phyloP scores from a whole-genome alignment of 2,888 invertebrate genomes.

The Drosophila planitibia region DNA sequence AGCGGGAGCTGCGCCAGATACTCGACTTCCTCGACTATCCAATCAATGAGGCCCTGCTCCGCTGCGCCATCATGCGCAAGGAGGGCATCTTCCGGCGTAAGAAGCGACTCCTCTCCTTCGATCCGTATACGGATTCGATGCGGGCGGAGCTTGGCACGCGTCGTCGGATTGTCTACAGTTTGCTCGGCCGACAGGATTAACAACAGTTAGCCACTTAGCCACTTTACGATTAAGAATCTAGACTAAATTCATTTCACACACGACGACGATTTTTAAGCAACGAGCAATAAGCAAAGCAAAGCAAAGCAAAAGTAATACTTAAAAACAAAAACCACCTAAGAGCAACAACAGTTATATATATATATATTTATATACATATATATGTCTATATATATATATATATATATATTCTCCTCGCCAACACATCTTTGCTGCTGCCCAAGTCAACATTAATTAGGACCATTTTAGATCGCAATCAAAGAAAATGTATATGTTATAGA shows the following conservation, averaged over 20 bases:
- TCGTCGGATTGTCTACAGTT: constrained; percentile 86
- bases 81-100: constrained; percentile 91
- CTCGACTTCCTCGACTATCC: constrained; percentile 88
- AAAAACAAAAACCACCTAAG: constrained; percentile 43
- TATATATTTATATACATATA: not conserved
- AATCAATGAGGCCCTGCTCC: constrained; percentile 86
- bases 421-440: constrained; percentile 1
- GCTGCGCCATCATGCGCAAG: constrained; percentile 87
- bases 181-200: constrained; percentile 75
- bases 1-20: constrained; percentile 87
- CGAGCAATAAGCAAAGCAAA: constrained; percentile 22
- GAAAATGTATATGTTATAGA: not conserved
- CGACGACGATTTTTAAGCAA: constrained; percentile 22
- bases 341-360: constrained; percentile 18
- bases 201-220: not conserved
- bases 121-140: constrained; percentile 90
- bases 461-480: constrained; percentile 63
- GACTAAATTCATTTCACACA: not conserved
- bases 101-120: constrained; percentile 89
- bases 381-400: too few relatives aligned
- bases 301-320: constrained; percentile 9
- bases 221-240: not conserved
- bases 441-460: constrained; percentile 29
- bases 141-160: constrained; percentile 85
- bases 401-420: not conserved